A percentile compares a stretch with the other conserved stretches of the same genome.
Conservation (phyloP, 2,113 vertebrate species). For the Pelmatolapia mariae region DNA sequence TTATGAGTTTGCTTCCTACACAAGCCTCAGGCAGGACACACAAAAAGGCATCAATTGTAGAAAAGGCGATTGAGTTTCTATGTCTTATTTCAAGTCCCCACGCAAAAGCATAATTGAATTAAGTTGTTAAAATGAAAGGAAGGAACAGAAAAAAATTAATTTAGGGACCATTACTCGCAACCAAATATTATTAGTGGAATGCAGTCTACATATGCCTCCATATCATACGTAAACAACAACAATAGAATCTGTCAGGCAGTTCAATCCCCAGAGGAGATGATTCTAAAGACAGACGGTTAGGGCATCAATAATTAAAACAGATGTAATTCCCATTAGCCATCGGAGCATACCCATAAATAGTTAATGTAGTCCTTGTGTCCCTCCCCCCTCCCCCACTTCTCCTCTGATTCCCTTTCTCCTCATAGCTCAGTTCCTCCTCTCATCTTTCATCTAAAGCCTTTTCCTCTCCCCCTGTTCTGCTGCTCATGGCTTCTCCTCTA, state of each 20-base stretch:
- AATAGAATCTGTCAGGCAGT: conserved; percentile 43
- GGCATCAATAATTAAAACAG: conserved; percentile 78
- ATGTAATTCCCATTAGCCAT: conserved; percentile 72
- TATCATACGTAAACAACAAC: conserved; percentile 54
- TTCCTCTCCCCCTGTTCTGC: not conserved
- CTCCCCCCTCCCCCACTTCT: conserved; percentile 11
- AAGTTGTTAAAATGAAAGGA: not conserved
- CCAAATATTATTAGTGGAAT: not conserved
- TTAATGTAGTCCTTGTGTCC: conserved; percentile 65
- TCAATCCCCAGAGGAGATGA: conserved; percentile 29
- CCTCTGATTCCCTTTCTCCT: conserved; percentile 26
- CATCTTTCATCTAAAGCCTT: conserved; percentile 26
- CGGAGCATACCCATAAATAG: conserved; percentile 67
- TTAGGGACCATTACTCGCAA: not conserved
- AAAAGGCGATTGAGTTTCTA: not conserved
- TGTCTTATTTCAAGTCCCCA: not conserved
- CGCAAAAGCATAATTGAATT: not conserved
- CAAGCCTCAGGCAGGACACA: not conserved
- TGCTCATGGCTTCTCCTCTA: conserved; percentile 1
- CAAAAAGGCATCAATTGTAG: not conserved
- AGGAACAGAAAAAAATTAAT: not conserved
- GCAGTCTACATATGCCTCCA: not conserved
- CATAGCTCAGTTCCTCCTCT: conserved; percentile 20
- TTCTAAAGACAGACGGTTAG: conserved; percentile 68
- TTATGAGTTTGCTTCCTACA: not conserved